These are phyloP conservation scores for Leptopterna dolabrata DNA, from an alignment of 2,888 invertebrate species.

Conservation along the genomic window DNA sequence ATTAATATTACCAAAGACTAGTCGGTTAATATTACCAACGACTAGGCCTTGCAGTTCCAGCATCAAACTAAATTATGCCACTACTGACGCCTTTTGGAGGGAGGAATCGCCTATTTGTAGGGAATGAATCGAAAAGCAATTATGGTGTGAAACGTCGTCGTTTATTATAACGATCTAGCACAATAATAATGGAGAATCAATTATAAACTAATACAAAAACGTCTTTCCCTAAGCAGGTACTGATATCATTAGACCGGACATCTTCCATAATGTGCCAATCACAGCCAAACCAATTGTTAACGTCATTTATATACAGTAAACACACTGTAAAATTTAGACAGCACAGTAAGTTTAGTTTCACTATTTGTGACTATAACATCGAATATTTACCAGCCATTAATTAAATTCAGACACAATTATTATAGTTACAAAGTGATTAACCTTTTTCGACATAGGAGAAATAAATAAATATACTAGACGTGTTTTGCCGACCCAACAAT, in stretches of 20 bases:
- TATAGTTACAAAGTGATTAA: background rate
- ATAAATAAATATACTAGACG: background rate
- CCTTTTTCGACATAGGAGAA: background rate
- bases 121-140: too few relatives aligned
- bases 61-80: too few relatives aligned
- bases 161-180: background rate
- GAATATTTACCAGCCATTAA: background rate
- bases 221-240: background rate
- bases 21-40: too few relatives aligned
- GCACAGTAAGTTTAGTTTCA: background rate
- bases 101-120: too few relatives aligned
- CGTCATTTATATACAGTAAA: background rate
- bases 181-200: background rate
- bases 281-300: background rate
- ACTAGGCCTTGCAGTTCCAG: too few relatives aligned
- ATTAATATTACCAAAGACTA: too few relatives aligned
- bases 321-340: background rate
- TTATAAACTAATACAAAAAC: background rate
- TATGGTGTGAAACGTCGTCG: background rate
- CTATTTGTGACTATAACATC: background rate
- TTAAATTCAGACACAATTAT: background rate
- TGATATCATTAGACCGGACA: background rate
- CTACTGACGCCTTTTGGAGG: too few relatives aligned
- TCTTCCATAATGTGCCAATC: background rate
- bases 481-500: background rate